A percentile compares a stretch with the other conserved stretches of the same genome.
These are phyloP conservation scores for Bombus difficillimus DNA, from an alignment of 1,140 invertebrate genomes.

Conservation along the genomic window DNA sequence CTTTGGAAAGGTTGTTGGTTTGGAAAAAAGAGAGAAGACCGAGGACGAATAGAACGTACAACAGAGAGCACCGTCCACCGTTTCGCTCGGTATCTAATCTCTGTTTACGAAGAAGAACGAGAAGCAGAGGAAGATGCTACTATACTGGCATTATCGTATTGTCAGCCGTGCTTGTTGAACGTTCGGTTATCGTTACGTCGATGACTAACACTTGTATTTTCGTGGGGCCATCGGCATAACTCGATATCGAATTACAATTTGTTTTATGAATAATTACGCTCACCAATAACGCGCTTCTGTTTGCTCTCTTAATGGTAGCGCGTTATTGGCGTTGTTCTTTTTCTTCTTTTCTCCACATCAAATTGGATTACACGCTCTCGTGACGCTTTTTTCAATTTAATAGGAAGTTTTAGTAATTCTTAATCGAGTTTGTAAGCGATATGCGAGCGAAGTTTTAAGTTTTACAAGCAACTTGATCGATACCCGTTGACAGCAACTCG, in stretches of 20 bases:
- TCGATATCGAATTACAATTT: constrained; percentile 3
- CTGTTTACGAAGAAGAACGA: constrained; percentile 16
- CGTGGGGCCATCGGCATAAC: not conserved
- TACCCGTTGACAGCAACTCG: not conserved
- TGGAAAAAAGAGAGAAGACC: not conserved
- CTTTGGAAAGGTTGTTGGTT: not conserved
- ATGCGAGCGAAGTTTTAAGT: not conserved
- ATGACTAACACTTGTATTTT: not conserved
- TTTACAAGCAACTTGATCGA: not conserved
- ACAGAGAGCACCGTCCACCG: not conserved
- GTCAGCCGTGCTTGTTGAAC: constrained; percentile 27
- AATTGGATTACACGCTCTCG: not conserved
- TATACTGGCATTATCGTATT: constrained; percentile 20
- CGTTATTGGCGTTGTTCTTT: not conserved
- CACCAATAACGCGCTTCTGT: not conserved
- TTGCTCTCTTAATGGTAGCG: not conserved
- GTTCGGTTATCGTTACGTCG: constrained; percentile 20
- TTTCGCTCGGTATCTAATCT: constrained; percentile 32
- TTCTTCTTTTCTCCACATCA: not conserved
- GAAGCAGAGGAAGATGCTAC: not conserved
- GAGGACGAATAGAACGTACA: not conserved
- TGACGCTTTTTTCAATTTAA: no score
- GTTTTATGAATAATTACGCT: not conserved
- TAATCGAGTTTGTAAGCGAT: constrained; percentile 8
- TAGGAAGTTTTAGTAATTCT: not conserved